These are phyloP conservation scores for Cyrtorhinus lividipennis DNA, from an alignment of 1,140 invertebrate genomes.

Conservation along the genomic window DNA sequence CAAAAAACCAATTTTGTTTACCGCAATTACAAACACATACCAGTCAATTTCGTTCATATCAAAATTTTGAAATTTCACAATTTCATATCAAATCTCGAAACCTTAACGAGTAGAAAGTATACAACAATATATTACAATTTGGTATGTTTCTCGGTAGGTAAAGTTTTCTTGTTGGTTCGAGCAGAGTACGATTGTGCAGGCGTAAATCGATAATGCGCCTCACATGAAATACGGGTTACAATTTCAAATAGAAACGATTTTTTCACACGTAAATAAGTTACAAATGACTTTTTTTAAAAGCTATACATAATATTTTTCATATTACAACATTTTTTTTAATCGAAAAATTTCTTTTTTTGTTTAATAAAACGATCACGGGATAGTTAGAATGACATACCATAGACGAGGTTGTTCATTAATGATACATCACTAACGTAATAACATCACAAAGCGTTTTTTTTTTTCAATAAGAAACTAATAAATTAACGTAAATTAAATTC, in stretches of 20 bases:
- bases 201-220: no score
- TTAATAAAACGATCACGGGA: neutral
- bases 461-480: constrained; percentile 3
- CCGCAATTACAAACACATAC: neutral
- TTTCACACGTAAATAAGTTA: constrained; percentile 9
- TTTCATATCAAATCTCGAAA: no score
- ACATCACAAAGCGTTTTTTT: neutral
- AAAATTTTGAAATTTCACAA: neutral
- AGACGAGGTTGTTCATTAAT: neutral
- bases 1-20: no score
- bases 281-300: constrained; percentile 18
- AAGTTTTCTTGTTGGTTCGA: neutral
- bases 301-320: constrained; percentile 17
- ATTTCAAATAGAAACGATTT: constrained; percentile 2
- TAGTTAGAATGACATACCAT: neutral
- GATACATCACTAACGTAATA: neutral
- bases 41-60: neutral
- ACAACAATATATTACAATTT: constrained; percentile 4
- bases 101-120: neutral
- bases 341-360: neutral
- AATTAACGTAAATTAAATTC: no score
- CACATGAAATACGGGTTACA: no score
- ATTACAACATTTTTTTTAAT: constrained; percentile 5
- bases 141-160: neutral
- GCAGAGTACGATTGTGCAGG: constrained; percentile 1